Evolutionary conservation across 2,797 vertebrate genomes (phyloP).

Genomic region (Hipposideros larvatus): DNA sequence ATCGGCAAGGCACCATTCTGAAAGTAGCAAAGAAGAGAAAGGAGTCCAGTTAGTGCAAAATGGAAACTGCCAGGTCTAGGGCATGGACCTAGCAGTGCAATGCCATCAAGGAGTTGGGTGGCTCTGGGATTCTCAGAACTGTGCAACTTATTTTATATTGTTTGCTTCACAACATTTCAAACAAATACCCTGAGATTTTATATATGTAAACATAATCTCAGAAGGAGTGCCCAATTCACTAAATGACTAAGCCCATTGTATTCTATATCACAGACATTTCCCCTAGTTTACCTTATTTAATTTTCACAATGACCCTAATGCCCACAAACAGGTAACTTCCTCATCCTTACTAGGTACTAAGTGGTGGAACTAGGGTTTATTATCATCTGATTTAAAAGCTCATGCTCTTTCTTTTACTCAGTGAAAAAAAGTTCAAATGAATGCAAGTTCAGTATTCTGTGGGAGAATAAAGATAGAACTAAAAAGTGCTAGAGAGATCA

Average conservation of each 20-base stretch:
- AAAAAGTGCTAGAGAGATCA: constrained; percentile 41
- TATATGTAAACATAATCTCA: neutral
- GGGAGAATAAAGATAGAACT: constrained; percentile 7
- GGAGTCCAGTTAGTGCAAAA: neutral
- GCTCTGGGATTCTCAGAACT: neutral
- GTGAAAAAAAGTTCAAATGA: neutral
- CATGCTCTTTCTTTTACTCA: neutral
- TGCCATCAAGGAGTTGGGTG: neutral
- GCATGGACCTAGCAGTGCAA: neutral
- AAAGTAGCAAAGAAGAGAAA: neutral
- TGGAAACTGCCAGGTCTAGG: neutral
- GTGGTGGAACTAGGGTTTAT: neutral
- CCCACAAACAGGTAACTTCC: neutral
- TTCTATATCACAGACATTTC: neutral
- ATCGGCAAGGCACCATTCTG: neutral
- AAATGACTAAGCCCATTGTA: neutral
- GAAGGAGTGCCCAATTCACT: neutral
- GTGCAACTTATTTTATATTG: neutral
- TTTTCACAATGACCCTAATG: neutral
- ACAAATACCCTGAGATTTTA: neutral
- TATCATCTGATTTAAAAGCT: constrained; percentile 14
- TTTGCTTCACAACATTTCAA: constrained; percentile 31
- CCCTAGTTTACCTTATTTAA: neutral
- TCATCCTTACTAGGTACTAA: neutral
- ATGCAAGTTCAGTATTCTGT: neutral